A percentile compares a stretch with the other conserved stretches of the same genome.
Conservation (phyloP, 2,888 invertebrate species). For the Neocrepidodera transversa region DNA sequence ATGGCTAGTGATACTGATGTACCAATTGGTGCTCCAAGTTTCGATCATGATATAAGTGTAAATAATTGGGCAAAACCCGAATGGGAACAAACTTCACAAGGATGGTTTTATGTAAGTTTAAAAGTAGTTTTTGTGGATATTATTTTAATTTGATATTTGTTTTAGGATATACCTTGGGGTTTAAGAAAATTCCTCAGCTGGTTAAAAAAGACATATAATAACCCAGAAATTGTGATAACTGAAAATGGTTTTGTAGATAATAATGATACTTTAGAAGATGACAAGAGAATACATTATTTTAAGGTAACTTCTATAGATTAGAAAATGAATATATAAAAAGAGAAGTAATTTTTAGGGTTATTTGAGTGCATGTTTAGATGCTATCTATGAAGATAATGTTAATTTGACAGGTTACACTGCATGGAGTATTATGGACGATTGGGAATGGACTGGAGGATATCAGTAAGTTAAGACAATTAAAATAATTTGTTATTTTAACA, state of each 20-base stretch:
- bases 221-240: constrained; percentile 44
- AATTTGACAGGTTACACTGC: constrained; percentile 31
- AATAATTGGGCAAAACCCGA: constrained; percentile 57
- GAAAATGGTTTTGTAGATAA: constrained; percentile 42
- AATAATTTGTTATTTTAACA: no score
- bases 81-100: constrained; percentile 39
- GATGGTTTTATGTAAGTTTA: constrained; percentile 53
- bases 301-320: constrained; percentile 41
- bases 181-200: constrained; percentile 39
- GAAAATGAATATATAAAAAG: no score
- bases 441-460: constrained; percentile 37
- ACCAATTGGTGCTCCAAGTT: constrained; percentile 28
- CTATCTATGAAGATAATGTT: constrained; percentile 33
- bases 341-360: constrained; percentile 30
- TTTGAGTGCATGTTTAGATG: constrained; percentile 35
- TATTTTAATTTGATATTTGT: neutral
- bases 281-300: constrained; percentile 51
- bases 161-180: constrained; percentile 44
- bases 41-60: constrained; percentile 55
- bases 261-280: constrained; percentile 37
- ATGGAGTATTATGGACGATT: constrained; percentile 39
- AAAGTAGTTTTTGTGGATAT: no score
- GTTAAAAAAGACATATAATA: constrained; percentile 39
- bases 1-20: constrained; percentile 54
- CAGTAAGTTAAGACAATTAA: constrained; percentile 25